Conservation (phyloP, 1,140 invertebrate species). For the Euura lappo region DNA sequence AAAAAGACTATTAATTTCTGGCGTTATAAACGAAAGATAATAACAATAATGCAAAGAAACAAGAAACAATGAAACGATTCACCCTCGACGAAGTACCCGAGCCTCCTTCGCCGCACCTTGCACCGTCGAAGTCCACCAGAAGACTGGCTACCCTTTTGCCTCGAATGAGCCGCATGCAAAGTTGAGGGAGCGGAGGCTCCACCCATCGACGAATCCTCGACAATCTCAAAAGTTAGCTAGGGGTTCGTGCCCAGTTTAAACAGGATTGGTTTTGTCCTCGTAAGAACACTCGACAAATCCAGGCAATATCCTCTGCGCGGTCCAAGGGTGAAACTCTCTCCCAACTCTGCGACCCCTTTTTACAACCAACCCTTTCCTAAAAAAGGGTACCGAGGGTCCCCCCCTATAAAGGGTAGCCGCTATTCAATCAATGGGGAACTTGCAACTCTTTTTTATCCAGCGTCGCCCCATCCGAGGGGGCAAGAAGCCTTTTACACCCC, state of each 20-base stretch:
- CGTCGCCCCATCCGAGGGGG: background rate
- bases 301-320: constrained; percentile 3
- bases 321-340: constrained; percentile 10
- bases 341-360: background rate
- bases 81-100: no score
- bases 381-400: background rate
- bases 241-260: background rate
- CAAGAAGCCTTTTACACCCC: background rate
- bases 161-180: constrained; percentile 41
- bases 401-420: background rate
- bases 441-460: constrained; percentile 4
- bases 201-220: constrained; percentile 32
- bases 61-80: no score
- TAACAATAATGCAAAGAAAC: no score
- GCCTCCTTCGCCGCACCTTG: constrained; percentile 26
- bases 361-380: background rate
- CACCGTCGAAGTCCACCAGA: constrained; percentile 31
- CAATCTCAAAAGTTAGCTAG: background rate
- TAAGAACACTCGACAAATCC: background rate
- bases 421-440: background rate
- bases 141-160: constrained; percentile 43
- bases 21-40: no score
- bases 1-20: no score
- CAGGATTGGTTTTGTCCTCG: constrained; percentile 18
- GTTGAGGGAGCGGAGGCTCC: constrained; percentile 49